Base-by-base conservation (phyloP, 1,140 invertebrate species). In the Achatina immaculata region DNA sequence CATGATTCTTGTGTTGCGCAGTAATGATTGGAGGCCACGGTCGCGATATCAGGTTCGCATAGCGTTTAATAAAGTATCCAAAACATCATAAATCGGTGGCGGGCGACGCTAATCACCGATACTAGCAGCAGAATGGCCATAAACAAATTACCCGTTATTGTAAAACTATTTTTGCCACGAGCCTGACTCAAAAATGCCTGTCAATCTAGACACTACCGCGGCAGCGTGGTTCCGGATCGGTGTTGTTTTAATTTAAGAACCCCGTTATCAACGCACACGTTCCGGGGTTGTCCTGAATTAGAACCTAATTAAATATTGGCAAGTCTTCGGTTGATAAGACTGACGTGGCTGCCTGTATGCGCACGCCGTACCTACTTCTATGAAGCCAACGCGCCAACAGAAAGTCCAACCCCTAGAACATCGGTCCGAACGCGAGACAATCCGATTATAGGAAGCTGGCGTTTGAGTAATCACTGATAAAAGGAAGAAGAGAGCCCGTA, bases 11-110 rank as follows among this genome's bases (percentile, higher is more conserved):
- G 42, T 34, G 28, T 43, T 40, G 71, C 42, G 16, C 28, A 1
- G 43, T 51, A 73, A 73, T 51, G 71, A 73, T 51, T 38, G n/a
- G 68, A 42, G 16, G 71, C 71, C 28, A 45, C 48, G 36, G 71
- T 48, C 40, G 24, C n/a, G 43, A 43, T 40, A 34, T 48, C 19
- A 11, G 6, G 71, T 73, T 73, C 43, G 71, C 9, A 48, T 31
- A 40, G 28, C 43, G 42, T 73, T 73, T 73, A 48, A 73, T 73
- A 73, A 43, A 73, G 71, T 73, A 31, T 51, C 28, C 43, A 14
- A 73, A 73, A 78, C 65, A 48, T 68, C 65, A 78, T 68, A 68
- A 78, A 78, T 78, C 76, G 76, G 24, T 7, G 62, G 38, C 76
- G 68, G 76, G 16, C 76, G 58, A 19, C 40, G 34, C 36, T 78